Evolutionary conservation across 2,797 vertebrate genomes (phyloP).

Genomic region (Carapus acus): DNA sequence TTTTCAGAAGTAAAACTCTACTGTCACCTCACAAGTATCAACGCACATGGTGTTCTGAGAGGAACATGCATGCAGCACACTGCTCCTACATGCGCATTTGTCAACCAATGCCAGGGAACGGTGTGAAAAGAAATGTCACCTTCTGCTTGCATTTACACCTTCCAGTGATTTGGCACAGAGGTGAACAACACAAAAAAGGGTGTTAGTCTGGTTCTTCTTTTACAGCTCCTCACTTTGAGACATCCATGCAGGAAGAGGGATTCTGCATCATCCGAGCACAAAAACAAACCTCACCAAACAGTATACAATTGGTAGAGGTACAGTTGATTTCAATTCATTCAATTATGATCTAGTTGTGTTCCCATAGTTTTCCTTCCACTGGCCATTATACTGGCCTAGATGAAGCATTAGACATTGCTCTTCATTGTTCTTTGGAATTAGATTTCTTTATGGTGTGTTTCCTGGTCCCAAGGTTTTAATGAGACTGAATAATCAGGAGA

Average conservation of each 20-base stretch:
- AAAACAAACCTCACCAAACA: no score
- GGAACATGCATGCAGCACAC: constrained; percentile 41
- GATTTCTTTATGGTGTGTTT: not conserved
- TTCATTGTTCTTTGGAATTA: constrained; percentile 7
- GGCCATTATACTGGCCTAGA: not conserved
- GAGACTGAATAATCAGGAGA: constrained; percentile 10
- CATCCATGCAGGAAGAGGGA: not conserved
- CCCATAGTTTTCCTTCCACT: no score
- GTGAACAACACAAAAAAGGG: constrained; percentile 17
- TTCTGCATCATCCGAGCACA: no score
- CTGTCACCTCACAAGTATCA: constrained; percentile 48
- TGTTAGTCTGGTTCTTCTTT: constrained; percentile 22
- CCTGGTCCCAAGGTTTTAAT: constrained; percentile 15
- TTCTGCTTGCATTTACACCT: constrained; percentile 47
- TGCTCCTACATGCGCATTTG: constrained; percentile 53
- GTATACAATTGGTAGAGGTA: no score
- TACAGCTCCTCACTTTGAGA: constrained; percentile 16
- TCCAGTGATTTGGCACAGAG: constrained; percentile 35
- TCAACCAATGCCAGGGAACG: constrained; percentile 42
- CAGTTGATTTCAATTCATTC: no score
- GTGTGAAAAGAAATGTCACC: constrained; percentile 51
- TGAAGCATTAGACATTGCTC: constrained; percentile 4
- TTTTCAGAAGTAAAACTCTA: no score
- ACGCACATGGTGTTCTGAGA: constrained; percentile 57
- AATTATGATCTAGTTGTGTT: no score